Evolutionary conservation across 2,113 vertebrate species (phyloP).

Genomic region (Rhinichthys klamathensis): DNA sequence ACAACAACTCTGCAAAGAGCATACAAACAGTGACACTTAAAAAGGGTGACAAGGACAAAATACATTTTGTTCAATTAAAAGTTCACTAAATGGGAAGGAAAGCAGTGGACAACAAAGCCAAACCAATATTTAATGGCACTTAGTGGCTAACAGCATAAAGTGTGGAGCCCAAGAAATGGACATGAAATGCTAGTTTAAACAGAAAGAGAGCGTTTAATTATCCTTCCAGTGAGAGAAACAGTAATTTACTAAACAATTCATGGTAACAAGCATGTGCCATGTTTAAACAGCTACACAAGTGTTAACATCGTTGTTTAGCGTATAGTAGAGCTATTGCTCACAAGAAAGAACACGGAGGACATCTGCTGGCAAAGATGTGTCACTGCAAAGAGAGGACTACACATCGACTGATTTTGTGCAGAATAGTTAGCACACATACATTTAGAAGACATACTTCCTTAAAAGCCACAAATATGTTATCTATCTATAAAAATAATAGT

Average conservation of each 20-base stretch:
- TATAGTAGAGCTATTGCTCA: neutral
- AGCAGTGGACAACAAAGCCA: neutral
- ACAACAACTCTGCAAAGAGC: neutral
- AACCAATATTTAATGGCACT: neutral
- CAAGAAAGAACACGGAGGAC: neutral
- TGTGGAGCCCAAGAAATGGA: neutral
- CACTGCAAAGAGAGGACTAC: neutral
- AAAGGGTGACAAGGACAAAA: neutral
- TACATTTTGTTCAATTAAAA: neutral
- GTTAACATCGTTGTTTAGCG: neutral
- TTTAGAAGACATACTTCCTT: neutral
- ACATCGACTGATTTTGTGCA: neutral
- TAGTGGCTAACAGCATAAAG: conserved; percentile 7
- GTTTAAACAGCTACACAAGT: neutral
- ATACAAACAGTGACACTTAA: neutral
- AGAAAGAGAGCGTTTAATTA: neutral
- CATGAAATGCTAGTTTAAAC: neutral
- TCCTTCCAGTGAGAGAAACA: neutral
- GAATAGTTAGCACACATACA: neutral
- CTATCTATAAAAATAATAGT: no score
- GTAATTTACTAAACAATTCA: neutral
- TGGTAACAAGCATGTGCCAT: neutral
- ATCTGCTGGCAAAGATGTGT: neutral
- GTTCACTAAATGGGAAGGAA: neutral
- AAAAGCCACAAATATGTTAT: no score